Conservation (phyloP, 2,113 vertebrate genomes). For the Ivindomyrus marchei region DNA sequence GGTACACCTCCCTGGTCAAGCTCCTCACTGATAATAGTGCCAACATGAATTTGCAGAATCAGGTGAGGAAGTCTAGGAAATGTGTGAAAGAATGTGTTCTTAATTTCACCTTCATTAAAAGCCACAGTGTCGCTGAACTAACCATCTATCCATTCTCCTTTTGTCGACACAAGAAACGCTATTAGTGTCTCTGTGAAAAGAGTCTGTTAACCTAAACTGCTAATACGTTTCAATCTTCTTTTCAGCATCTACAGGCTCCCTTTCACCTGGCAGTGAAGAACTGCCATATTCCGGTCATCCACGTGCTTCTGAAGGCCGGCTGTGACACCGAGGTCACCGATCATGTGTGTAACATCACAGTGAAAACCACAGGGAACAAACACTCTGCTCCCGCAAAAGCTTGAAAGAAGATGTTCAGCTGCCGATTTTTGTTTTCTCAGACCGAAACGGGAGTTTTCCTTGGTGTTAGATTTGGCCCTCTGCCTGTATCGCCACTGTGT, state of each 20-base stretch:
- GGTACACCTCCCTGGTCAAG: slow-evolving; percentile 61
- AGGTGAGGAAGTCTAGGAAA: slow-evolving; percentile 53
- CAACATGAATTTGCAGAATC: slow-evolving; percentile 51
- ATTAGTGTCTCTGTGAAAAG: not conserved
- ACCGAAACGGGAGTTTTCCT: not conserved
- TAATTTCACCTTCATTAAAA: not conserved
- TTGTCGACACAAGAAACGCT: not conserved
- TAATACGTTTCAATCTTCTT: slow-evolving; percentile 32
- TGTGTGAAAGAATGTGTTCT: not conserved
- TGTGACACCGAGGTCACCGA: slow-evolving; percentile 64
- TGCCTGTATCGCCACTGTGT: not conserved
- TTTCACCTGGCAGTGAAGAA: slow-evolving; percentile 76
- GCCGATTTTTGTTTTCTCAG: not conserved
- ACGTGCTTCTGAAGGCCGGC: slow-evolving; percentile 62
- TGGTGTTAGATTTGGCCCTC: not conserved
- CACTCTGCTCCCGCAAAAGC: not conserved
- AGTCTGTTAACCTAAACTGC: not conserved
- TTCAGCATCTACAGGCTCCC: slow-evolving; percentile 66
- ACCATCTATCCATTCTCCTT: not conserved
- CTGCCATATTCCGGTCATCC: slow-evolving; percentile 61
- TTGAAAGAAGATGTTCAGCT: not conserved
- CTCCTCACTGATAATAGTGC: slow-evolving; percentile 65
- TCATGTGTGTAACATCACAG: slow-evolving; percentile 54
- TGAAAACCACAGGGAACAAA: not conserved
- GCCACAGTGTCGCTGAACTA: not conserved